Base-by-base conservation (phyloP, 2,888 invertebrate genomes). In the Mimas tiliae region DNA sequence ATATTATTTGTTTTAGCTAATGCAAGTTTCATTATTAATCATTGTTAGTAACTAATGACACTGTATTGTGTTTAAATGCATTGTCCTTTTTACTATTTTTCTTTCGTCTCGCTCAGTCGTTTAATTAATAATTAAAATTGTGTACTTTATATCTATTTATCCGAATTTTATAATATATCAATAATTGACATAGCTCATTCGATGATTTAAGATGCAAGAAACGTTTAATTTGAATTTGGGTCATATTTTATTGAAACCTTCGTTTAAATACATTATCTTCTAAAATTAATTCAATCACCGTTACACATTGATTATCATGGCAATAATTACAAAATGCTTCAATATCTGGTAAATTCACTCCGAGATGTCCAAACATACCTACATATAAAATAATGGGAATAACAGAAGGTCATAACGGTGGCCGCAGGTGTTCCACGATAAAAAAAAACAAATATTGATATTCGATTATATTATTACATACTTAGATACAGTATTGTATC, bases 361-460 rank as follows among this genome's bases (percentile, higher is more conserved):
- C 6, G 42, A 47, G 48, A 42, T 63, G 19, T 33, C 33, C 34
- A n/a, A 45, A 45, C 45, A 45, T 14, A 14, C 12, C 8, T 38
- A 38, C 38, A 9, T 38, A 38, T 38, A 45, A 1, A 4, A 55
- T 21, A 47, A n/a, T 42, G 21, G 47, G 52, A 73, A 75, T 77
- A 75, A 73, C 65, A 71, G 76, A 84, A 84, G 83, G 85, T 82
- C 80, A 71, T 34, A 50, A 42, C 67, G 68, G 78, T 82, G 76
- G 79, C 80, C 84, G 80, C 86, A 87, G 81, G 77, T 87, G 86
- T 79, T 84, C 53, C 58, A 65, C 65, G 67, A 75, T 68, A 73
- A 78, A 75, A 73, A 66, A 72, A 65, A 68, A 70, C 68, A 81
- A 80, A 81, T 68, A 80, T 63, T 79, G 80, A 77, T 76, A 79